Base-by-base conservation (phyloP, 2,888 invertebrate species). In the Ennomos erosarius region DNA sequence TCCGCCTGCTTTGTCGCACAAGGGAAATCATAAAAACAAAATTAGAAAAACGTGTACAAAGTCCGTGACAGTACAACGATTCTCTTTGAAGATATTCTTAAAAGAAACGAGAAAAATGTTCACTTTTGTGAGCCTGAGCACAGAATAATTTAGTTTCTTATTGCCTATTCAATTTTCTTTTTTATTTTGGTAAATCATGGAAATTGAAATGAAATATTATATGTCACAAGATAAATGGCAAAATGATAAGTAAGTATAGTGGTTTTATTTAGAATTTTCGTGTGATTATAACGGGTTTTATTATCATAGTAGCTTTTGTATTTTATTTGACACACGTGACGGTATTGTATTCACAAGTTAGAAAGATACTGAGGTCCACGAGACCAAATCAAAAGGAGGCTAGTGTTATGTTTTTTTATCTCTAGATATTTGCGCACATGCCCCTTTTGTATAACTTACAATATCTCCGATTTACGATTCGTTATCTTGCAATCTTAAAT, bases 1-100 rank as follows among this genome's bases (percentile, higher is more conserved):
- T 33, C 52, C 16, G 39, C 1, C 44, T 44, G 37, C 45, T 39
- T 53, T 46, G 45, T 53, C 13, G 49, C 59, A 42, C 54, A 51
- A 47, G 59, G 59, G 59, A 59, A 59, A 59, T 59, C 59, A 59
- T 59, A 59, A 55, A 59, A 59, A 53, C 16, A 35, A 49, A 59
- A 59, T 53, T 59, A 53, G 53, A 49, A 59, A 59, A 55, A 46
- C 59, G 55, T 50, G 59, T 54, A 59, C 49, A 44, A 48, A 53
- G 44, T 59, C 48, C 49, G 48, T 53, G 58, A 44, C 53, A 45
- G 53, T 45, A 39, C 40, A 48, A 33, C 48, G 53, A 53, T 26
- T 39, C n/a, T 39, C 58, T 59, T 59, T 59, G 52, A 58, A 52
- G 52, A 52, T 58, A 42, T 13, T 26, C 49, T 26, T 34, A 43